Percentiles rank a stretch among this genome's conserved stretches.
These are phyloP conservation scores for Batillaria attramentaria DNA, from an alignment of 1,140 invertebrate species.

Conservation along the genomic window DNA sequence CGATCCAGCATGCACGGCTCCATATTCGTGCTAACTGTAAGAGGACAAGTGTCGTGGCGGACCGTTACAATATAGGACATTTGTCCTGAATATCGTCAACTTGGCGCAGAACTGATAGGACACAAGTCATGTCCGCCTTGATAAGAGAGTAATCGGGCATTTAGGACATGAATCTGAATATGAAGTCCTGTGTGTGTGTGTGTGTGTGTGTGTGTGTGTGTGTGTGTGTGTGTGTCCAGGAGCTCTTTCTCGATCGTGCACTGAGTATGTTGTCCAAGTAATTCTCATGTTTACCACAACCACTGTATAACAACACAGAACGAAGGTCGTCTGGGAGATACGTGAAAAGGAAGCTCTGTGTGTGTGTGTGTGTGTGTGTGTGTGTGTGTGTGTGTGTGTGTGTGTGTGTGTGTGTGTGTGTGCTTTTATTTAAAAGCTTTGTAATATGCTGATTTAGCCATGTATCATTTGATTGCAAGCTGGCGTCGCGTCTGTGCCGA, in stretches of 20 bases:
- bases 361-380: not conserved
- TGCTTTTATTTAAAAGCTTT: not conserved
- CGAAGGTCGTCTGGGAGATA: not conserved
- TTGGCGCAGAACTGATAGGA: too few species aligned
- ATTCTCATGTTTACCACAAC: not conserved
- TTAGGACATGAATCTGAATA: too few species aligned
- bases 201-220: not conserved
- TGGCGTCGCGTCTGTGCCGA: not conserved
- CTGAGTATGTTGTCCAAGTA: not conserved
- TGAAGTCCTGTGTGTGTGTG: not conserved
- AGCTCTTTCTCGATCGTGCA: not conserved
- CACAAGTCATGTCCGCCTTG: too few species aligned
- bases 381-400: constrained; percentile 3
- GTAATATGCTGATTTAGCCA: constrained; percentile 11
- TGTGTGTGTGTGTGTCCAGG: not conserved
- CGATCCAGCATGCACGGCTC: too few species aligned
- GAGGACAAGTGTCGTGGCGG: too few species aligned
- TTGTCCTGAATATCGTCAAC: too few species aligned
- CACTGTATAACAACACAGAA: not conserved
- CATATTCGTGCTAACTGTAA: too few species aligned
- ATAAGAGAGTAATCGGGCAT: too few species aligned
- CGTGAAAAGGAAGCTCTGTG: not conserved
- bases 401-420: not conserved
- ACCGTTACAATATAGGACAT: too few species aligned
- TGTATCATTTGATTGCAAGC: not conserved